A percentile compares a stretch with the other conserved stretches of the same genome.
These are phyloP conservation scores for Agrilus cyanescens DNA, from an alignment of 2,888 invertebrate species.

Conservation along the genomic window DNA sequence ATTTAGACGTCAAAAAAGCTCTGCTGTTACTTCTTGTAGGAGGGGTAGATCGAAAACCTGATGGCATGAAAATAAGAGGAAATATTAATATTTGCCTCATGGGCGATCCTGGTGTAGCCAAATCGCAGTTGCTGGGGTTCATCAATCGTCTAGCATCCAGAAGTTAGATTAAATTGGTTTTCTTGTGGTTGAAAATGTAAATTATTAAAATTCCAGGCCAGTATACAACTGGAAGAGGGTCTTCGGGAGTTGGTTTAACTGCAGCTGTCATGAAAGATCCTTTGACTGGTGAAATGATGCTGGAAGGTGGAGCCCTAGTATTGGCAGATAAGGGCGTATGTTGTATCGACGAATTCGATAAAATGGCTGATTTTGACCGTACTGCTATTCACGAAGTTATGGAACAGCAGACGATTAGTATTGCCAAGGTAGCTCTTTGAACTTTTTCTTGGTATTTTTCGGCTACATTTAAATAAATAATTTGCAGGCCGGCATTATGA, in stretches of 20 bases:
- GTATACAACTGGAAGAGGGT: slow-evolving; percentile 93
- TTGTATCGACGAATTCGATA: slow-evolving; percentile 99
- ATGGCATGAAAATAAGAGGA: slow-evolving; percentile 96
- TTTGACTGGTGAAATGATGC: slow-evolving; percentile 91
- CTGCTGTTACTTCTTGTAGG: slow-evolving; percentile 84
- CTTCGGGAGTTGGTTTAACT: slow-evolving; percentile 96
- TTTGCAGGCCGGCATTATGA: slow-evolving; percentile 90
- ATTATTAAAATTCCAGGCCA: slow-evolving; percentile 44
- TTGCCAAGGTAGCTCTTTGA: slow-evolving; percentile 65
- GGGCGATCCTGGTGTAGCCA: slow-evolving; percentile 99
- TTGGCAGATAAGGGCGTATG: slow-evolving; percentile 94
- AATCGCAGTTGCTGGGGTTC: slow-evolving; percentile 91
- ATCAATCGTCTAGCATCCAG: slow-evolving; percentile 88
- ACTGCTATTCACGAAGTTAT: slow-evolving; percentile 96
- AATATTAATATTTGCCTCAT: slow-evolving; percentile 97
- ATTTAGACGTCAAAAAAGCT: slow-evolving; percentile 96
- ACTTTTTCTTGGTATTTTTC: slow-evolving; percentile 1
- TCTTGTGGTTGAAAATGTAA: background rate
- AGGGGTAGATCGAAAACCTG: slow-evolving; percentile 75
- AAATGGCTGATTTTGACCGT: slow-evolving; percentile 93
- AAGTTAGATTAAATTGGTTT: slow-evolving; percentile 37
- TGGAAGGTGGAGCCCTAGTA: slow-evolving; percentile 95
- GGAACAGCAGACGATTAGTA: slow-evolving; percentile 99
- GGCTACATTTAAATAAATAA: background rate
- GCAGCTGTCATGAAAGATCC: slow-evolving; percentile 98